phyloP scores from a whole-genome alignment of 2,888 invertebrate genomes.

The Andrena trimmerana region DNA sequence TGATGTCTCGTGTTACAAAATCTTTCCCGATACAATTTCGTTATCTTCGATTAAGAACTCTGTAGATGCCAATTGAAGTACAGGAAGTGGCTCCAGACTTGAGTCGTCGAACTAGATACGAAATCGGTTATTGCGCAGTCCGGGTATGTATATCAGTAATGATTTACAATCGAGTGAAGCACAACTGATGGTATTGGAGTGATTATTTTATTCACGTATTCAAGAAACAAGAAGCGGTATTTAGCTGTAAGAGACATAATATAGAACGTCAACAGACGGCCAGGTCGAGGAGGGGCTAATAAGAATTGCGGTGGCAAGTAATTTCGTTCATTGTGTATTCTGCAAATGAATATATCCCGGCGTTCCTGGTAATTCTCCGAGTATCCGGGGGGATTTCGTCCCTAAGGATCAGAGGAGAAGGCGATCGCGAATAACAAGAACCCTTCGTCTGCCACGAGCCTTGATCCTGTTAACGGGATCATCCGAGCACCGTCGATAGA shows the following conservation, averaged over 20 bases:
- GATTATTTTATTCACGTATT: neutral
- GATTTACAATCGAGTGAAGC: neutral
- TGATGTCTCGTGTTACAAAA: no score
- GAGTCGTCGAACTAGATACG: no score
- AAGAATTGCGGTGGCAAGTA: conserved; percentile 43
- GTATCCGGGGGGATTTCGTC: conserved; percentile 70
- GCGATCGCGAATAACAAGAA: conserved; percentile 80
- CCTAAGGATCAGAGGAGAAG: conserved; percentile 78
- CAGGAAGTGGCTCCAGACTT: no score
- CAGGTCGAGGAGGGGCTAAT: neutral
- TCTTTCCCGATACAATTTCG: no score
- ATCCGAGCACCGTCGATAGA: conserved; percentile 69
- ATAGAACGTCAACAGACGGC: conserved; percentile 5
- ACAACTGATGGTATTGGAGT: neutral
- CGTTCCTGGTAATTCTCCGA: conserved; percentile 67
- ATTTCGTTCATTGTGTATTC: conserved; percentile 63
- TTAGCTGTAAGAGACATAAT: neutral
- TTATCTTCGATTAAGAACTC: no score
- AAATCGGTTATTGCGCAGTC: no score
- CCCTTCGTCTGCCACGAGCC: conserved; percentile 77
- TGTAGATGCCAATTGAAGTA: no score
- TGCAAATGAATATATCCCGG: conserved; percentile 63
- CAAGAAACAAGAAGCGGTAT: neutral
- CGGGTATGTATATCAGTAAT: neutral
- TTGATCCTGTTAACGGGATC: conserved; percentile 84